A percentile compares a stretch with the other conserved stretches of the same genome.
phyloP scores from a whole-genome alignment of 1,140 invertebrate species.

The Aphelenchoides avenae region DNA sequence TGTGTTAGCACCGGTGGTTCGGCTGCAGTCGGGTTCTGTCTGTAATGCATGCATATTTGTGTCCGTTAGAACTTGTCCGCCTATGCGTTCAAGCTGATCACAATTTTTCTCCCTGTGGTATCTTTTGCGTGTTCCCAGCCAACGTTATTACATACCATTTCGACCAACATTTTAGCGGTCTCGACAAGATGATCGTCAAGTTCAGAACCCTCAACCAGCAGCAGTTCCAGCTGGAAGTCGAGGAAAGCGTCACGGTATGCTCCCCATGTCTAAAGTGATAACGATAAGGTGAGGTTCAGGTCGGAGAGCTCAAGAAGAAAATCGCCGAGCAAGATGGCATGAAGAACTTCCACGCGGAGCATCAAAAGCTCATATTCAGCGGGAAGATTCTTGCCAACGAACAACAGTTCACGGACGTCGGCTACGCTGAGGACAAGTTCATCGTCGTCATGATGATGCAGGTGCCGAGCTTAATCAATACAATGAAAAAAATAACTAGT shows the following conservation, averaged over 20 bases:
- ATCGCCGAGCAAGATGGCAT: conserved; percentile 41
- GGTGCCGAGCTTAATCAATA: neutral
- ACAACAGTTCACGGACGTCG: conserved; percentile 30
- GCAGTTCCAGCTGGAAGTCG: conserved; percentile 38
- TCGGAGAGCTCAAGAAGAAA: conserved; percentile 46
- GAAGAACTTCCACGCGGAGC: conserved; percentile 39
- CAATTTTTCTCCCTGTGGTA: no score
- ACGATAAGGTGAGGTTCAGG: conserved; percentile 30
- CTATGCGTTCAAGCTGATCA: no score
- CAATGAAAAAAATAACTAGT: neutral
- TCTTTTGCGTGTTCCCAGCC: no score
- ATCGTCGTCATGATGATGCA: conserved; percentile 50
- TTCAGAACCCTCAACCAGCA: conserved; percentile 50
- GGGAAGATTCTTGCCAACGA: conserved; percentile 53
- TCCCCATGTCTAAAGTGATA: conserved; percentile 21
- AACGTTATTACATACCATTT: no score
- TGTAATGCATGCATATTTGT: no score
- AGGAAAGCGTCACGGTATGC: conserved; percentile 17
- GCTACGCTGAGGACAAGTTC: conserved; percentile 47
- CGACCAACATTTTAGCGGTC: no score
- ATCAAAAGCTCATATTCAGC: conserved; percentile 56
- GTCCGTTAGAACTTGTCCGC: no score
- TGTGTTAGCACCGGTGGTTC: no score
- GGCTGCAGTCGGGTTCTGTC: no score
- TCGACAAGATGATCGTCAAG: conserved; percentile 7